Conservation (phyloP, 2,113 vertebrate species). For the Calidris pugnax region DNA sequence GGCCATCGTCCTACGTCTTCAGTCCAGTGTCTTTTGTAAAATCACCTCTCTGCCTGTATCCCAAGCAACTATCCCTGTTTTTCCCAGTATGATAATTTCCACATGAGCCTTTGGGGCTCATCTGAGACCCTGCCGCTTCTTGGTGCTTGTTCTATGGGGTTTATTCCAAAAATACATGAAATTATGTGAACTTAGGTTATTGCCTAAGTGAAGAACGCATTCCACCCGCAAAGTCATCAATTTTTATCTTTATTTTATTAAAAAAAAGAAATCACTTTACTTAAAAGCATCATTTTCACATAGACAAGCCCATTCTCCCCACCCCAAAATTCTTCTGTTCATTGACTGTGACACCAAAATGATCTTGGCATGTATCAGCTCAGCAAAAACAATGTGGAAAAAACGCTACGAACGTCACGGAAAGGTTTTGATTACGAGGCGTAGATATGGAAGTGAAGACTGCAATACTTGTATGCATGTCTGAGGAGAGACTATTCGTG, state of each 20-base stretch:
- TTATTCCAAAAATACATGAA: not conserved
- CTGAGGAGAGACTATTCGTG: not conserved
- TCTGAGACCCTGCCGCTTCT: not conserved
- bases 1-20: not conserved
- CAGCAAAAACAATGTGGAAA: not conserved
- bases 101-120: fast-evolving
- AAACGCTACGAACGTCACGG: not conserved
- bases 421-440: not conserved
- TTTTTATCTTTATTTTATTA: not conserved
- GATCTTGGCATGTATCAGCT: not conserved
- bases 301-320: not conserved
- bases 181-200: not conserved
- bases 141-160: not conserved
- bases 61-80: not conserved
- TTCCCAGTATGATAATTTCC: not conserved
- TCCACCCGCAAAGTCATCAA: not conserved
- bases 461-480: not conserved
- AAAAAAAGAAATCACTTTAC: not conserved
- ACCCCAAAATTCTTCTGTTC: not conserved
- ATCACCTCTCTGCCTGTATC: not conserved
- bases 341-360: not conserved
- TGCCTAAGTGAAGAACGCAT: not conserved
- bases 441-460: not conserved
- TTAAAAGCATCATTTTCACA: not conserved
- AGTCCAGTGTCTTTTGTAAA: not conserved